phyloP scores from a whole-genome alignment of 2,888 invertebrate species.

The Drosophila paranaensis region DNA sequence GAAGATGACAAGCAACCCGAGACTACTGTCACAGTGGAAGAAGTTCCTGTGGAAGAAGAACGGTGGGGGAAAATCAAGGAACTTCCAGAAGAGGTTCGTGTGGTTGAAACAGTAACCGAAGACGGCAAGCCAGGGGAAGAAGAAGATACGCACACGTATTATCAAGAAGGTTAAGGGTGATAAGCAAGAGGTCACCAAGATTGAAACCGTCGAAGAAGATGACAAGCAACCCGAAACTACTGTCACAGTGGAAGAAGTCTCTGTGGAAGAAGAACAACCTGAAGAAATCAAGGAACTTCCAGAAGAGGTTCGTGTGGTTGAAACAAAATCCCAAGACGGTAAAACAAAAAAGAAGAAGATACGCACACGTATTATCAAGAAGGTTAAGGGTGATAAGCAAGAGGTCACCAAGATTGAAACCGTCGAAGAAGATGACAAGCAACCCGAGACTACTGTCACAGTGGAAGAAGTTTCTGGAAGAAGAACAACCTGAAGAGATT shows the following conservation, averaged over 20 bases:
- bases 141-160: conserved; percentile 4
- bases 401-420: conserved; percentile 20
- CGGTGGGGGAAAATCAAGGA: neutral
- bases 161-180: conserved; percentile 11
- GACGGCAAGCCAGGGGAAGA: conserved; percentile 5
- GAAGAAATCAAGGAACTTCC: neutral
- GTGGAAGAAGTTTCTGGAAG: conserved; percentile 2
- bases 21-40: conserved; percentile 4
- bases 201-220: conserved; percentile 20
- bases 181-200: conserved; percentile 22
- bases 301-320: neutral
- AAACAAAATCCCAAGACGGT: neutral
- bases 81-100: conserved; percentile 1
- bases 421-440: conserved; percentile 17
- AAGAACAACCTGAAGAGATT: neutral
- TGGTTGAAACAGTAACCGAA: neutral
- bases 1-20: conserved; percentile 9
- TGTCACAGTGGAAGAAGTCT: neutral
- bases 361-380: conserved; percentile 25
- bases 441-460: conserved; percentile 4
- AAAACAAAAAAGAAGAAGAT: conserved; percentile 6
- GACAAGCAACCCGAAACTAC: conserved; percentile 9
- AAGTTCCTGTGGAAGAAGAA: neutral
- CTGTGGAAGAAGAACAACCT: neutral
- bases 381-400: conserved; percentile 15